phyloP scores from a whole-genome alignment of 1,140 invertebrate species.

The Hyles vespertilio region DNA sequence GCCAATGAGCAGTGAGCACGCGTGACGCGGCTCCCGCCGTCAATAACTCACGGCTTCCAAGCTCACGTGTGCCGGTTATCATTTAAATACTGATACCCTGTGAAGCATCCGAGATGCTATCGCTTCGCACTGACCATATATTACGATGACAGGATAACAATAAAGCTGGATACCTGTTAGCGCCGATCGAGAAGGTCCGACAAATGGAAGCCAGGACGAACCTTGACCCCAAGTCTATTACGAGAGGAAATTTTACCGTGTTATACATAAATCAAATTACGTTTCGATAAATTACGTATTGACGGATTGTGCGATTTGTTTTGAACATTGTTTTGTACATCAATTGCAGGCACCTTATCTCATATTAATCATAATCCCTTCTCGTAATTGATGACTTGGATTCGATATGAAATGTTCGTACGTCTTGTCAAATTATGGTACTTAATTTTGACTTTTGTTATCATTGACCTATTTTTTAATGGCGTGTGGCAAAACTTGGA shows the following conservation, averaged over 20 bases:
- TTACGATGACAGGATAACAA: constrained; percentile 63
- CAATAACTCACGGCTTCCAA: constrained; percentile 42
- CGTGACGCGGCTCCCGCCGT: constrained; percentile 29
- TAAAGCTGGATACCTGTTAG: constrained; percentile 61
- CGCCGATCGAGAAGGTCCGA: constrained; percentile 36
- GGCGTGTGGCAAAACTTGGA: too few relatives aligned
- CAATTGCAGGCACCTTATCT: too few relatives aligned
- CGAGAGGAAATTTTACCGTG: constrained; percentile 15
- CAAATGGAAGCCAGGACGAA: constrained; percentile 52
- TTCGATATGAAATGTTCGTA: too few relatives aligned
- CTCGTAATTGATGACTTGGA: too few relatives aligned
- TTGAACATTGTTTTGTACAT: too few relatives aligned
- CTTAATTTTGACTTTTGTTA: too few relatives aligned
- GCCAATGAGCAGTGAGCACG: constrained; percentile 39
- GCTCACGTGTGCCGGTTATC: constrained; percentile 40
- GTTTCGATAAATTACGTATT: too few relatives aligned
- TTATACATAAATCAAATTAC: constrained; percentile 19
- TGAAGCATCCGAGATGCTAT: constrained; percentile 47
- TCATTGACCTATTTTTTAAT: too few relatives aligned
- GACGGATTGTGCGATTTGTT: too few relatives aligned
- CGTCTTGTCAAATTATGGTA: too few relatives aligned
- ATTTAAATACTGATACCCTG: constrained; percentile 45
- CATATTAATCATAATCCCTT: too few relatives aligned
- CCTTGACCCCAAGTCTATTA: constrained; percentile 32
- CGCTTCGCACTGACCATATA: constrained; percentile 44